Conservation (phyloP, 2,797 vertebrate genomes). For the Spinibarbus caldwelli region DNA sequence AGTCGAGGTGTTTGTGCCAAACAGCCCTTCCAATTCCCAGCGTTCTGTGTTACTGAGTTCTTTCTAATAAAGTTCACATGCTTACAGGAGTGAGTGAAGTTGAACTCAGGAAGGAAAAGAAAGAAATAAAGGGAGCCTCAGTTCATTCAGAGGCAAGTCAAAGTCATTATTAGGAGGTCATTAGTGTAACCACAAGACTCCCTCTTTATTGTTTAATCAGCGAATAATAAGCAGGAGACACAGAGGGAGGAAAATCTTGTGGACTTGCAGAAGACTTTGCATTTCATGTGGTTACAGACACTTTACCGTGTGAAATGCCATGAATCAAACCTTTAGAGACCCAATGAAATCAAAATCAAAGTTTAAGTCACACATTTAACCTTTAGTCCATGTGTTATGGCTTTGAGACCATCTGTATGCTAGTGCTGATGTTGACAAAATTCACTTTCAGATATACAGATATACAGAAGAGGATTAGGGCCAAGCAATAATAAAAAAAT, state of each 20-base stretch:
- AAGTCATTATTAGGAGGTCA: conserved; percentile 7
- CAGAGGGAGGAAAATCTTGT: background rate
- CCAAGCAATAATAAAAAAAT: too few relatives aligned
- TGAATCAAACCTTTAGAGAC: background rate
- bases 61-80: conserved; percentile 27
- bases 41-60: conserved; percentile 17
- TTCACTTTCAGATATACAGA: background rate
- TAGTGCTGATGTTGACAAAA: background rate
- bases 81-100: background rate
- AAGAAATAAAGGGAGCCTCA: conserved; percentile 12
- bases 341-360: conserved; percentile 14
- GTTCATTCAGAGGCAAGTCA: conserved; percentile 26
- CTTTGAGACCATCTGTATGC: conserved; percentile 5
- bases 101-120: conserved; percentile 19
- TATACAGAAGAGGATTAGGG: too few relatives aligned
- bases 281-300: conserved; percentile 28
- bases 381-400: background rate
- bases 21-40: conserved; percentile 25
- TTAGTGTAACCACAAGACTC: conserved; percentile 30
- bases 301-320: background rate
- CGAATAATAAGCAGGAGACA: conserved; percentile 13
- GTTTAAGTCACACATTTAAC: conserved; percentile 3
- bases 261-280: background rate
- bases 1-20: conserved; percentile 29
- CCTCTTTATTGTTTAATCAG: conserved; percentile 11